Evolutionary conservation across 2,888 invertebrate genomes (phyloP).

Genomic region (Xiphydria camelus): DNA sequence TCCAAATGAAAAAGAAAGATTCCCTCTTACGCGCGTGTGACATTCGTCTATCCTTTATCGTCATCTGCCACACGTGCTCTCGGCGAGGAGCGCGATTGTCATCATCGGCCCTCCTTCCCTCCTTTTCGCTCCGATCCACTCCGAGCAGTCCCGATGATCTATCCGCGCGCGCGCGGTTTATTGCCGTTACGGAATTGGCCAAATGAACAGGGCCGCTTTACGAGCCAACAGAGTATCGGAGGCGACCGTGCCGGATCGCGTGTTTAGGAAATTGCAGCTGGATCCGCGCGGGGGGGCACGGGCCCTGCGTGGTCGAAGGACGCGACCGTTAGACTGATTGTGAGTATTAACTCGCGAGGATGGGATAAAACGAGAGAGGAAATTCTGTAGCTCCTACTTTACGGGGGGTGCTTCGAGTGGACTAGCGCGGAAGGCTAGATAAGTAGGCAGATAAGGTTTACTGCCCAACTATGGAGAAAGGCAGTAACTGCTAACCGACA

Average conservation of each 20-base stretch:
- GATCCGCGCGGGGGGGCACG: constrained; percentile 14
- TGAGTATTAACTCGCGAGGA: constrained; percentile 28
- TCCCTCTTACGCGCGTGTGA: too few species aligned
- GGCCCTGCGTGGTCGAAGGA: constrained; percentile 38
- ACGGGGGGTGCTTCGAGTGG: too few species aligned
- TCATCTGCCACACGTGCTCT: too few species aligned
- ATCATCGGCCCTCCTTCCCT: constrained; percentile 18
- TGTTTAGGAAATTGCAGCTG: constrained; percentile 24
- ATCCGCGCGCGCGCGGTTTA: constrained; percentile 15
- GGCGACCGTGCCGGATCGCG: constrained; percentile 31
- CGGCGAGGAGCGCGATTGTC: constrained; percentile 10
- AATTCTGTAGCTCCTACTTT: not conserved
- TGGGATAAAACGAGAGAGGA: constrained; percentile 29
- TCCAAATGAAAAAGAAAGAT: too few species aligned
- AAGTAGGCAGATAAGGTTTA: too few species aligned
- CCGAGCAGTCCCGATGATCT: not conserved
- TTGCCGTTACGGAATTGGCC: constrained; percentile 21
- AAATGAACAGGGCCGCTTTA: constrained; percentile 28
- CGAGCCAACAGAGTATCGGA: constrained; percentile 23
- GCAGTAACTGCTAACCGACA: too few species aligned
- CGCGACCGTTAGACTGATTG: constrained; percentile 37
- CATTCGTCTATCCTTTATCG: too few species aligned
- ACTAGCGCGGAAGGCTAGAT: too few species aligned
- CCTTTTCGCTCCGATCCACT: not conserved
- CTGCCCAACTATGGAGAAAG: too few species aligned